Evolutionary conservation across 2,888 invertebrate genomes (phyloP).

Genomic region (Tetragonula carbonaria): DNA sequence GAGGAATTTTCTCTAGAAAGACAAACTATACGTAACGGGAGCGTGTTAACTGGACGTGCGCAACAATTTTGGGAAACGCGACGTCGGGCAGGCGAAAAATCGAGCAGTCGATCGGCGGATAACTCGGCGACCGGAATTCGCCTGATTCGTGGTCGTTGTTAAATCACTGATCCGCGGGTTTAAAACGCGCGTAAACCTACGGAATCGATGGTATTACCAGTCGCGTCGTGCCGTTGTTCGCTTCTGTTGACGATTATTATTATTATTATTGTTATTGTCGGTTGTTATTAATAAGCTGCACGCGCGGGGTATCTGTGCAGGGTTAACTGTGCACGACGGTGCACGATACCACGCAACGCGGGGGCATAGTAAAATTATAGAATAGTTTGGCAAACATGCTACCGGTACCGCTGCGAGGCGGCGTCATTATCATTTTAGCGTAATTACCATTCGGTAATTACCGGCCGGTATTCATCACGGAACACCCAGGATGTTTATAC

Average conservation of each 20-base stretch:
- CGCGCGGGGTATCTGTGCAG: conserved; percentile 7
- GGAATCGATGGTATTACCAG: conserved; percentile 16
- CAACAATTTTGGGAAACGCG: too few species aligned
- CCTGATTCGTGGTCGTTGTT: neutral
- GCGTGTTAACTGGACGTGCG: too few species aligned
- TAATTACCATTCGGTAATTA: conserved; percentile 73
- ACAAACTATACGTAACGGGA: too few species aligned
- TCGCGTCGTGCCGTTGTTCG: neutral
- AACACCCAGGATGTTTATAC: conserved; percentile 60
- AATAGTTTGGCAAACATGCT: conserved; percentile 68
- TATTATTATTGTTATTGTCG: neutral
- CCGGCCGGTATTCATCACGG: conserved; percentile 66
- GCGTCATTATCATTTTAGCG: conserved; percentile 72
- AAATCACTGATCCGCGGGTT: neutral
- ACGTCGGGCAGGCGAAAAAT: neutral
- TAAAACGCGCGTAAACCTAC: neutral
- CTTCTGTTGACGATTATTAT: neutral
- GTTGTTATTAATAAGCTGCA: conserved; percentile 60
- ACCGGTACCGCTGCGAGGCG: conserved; percentile 58
- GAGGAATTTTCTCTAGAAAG: too few species aligned
- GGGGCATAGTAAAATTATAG: conserved; percentile 61
- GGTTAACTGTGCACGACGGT: conserved; percentile 35
- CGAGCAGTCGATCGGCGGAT: neutral
- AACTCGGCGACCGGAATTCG: neutral
- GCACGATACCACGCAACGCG: conserved; percentile 26